These are phyloP conservation scores for Ammospiza maritima DNA, from an alignment of 2,797 vertebrate genomes.

Conservation along the genomic window DNA sequence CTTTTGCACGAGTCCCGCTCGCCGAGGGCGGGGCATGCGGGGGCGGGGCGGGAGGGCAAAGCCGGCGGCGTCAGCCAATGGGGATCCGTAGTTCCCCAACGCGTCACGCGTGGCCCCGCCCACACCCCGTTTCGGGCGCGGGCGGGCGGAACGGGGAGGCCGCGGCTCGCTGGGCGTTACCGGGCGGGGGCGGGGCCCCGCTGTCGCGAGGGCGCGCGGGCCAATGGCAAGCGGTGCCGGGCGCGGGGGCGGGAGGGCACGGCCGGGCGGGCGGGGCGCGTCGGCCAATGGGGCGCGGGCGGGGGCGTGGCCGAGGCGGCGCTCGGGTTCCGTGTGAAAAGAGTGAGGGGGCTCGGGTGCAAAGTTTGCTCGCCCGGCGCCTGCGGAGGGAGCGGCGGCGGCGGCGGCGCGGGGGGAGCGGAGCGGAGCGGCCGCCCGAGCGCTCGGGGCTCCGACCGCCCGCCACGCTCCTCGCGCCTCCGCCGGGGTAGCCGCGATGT, in stretches of 20 bases:
- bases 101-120: not conserved
- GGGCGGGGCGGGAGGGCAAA: not conserved
- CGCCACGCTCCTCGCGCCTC: not conserved
- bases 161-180: not conserved
- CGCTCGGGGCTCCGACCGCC: not conserved
- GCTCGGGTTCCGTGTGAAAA: constrained; percentile 95
- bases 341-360: constrained; percentile 89
- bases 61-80: not conserved
- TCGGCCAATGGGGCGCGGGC: constrained; percentile 60
- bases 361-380: constrained; percentile 94
- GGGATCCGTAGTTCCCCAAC: rapidly evolving
- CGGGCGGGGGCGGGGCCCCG: not conserved
- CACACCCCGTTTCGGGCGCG: not conserved
- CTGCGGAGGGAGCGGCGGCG: constrained; percentile 82
- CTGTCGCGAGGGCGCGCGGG: not conserved
- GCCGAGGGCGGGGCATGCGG: not conserved
- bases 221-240: constrained; percentile 39
- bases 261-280: not conserved
- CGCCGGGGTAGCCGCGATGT: not conserved
- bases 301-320: constrained; percentile 36
- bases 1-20: constrained; percentile 60
- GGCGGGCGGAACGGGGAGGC: not conserved
- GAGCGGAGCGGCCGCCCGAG: not conserved
- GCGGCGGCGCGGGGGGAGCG: not conserved
- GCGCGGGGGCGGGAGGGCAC: not conserved